phyloP scores from a whole-genome alignment of 2,797 vertebrate species.

The Arrhamphus sclerolepis region DNA sequence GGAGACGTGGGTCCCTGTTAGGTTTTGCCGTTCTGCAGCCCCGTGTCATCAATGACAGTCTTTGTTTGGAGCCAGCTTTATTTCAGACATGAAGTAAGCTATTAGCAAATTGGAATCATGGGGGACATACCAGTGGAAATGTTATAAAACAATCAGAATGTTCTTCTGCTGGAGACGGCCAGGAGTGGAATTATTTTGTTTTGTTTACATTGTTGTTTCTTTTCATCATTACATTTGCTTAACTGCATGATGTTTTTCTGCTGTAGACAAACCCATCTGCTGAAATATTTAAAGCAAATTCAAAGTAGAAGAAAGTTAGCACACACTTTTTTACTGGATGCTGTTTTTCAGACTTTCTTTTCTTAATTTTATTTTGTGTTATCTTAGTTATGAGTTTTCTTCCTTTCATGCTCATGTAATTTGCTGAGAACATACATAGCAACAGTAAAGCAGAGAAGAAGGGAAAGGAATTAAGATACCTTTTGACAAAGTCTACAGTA shows the following conservation, averaged over 20 bases:
- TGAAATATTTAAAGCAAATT: background rate
- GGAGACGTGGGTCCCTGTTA: slow-evolving; percentile 27
- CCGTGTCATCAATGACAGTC: slow-evolving; percentile 59
- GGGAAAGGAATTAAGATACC: too few species aligned
- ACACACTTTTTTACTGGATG: too few species aligned
- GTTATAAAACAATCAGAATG: slow-evolving; percentile 50
- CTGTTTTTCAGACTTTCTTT: too few species aligned
- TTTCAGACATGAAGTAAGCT: slow-evolving; percentile 74
- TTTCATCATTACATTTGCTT: slow-evolving; percentile 10
- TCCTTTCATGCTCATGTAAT: too few species aligned
- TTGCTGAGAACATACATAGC: too few species aligned
- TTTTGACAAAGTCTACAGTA: too few species aligned
- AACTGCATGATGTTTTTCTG: background rate
- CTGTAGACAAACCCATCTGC: background rate
- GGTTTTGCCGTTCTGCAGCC: slow-evolving; percentile 30
- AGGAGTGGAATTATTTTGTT: background rate
- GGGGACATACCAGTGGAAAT: slow-evolving; percentile 60
- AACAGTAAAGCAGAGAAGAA: too few species aligned
- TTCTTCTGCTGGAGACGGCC: background rate
- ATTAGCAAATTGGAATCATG: slow-evolving; percentile 83
- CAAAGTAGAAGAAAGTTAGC: too few species aligned
- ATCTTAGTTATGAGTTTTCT: too few species aligned
- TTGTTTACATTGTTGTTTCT: background rate
- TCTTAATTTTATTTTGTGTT: too few species aligned
- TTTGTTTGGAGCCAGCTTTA: slow-evolving; percentile 70